Percentiles rank a stretch among this genome's conserved stretches.
Conservation (phyloP, 2,888 invertebrate genomes). For the Troides helena region DNA sequence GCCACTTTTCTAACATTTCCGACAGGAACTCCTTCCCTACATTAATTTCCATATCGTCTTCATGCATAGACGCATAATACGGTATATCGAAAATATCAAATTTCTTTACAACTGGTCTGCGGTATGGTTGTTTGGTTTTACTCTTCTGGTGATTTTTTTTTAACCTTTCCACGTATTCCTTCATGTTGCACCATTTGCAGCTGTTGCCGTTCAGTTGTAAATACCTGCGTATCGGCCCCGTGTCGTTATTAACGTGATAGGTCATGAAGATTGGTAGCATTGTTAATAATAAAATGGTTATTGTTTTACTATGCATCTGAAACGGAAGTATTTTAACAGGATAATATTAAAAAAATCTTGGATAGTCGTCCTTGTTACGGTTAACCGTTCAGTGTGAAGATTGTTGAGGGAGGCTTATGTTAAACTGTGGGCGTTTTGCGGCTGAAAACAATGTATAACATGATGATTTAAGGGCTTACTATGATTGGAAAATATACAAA, state of each 20-base stretch:
- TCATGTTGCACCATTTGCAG: constrained; percentile 38
- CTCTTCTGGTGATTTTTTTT: constrained; percentile 13
- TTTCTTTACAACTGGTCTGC: neutral
- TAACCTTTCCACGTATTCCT: constrained; percentile 17
- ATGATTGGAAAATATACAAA: no score
- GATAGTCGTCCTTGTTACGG: neutral
- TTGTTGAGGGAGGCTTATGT: neutral
- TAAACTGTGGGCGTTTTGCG: neutral
- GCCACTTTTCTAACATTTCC: constrained; percentile 14
- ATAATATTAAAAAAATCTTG: neutral
- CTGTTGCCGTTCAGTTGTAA: constrained; percentile 12
- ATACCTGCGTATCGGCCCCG: constrained; percentile 15
- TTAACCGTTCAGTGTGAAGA: neutral
- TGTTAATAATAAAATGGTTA: constrained; percentile 7
- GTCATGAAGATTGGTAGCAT: constrained; percentile 1
- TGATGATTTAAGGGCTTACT: no score
- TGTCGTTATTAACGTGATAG: constrained; percentile 1
- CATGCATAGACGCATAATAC: constrained; percentile 10
- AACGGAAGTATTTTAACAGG: neutral
- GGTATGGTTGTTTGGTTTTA: neutral
- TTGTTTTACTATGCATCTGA: neutral
- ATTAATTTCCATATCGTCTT: constrained; percentile 1
- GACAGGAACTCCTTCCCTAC: constrained; percentile 7
- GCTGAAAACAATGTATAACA: neutral
- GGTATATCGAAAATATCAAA: constrained; percentile 19